phyloP scores from a whole-genome alignment of 2,113 vertebrate genomes.

The Rhombomys opimus region DNA sequence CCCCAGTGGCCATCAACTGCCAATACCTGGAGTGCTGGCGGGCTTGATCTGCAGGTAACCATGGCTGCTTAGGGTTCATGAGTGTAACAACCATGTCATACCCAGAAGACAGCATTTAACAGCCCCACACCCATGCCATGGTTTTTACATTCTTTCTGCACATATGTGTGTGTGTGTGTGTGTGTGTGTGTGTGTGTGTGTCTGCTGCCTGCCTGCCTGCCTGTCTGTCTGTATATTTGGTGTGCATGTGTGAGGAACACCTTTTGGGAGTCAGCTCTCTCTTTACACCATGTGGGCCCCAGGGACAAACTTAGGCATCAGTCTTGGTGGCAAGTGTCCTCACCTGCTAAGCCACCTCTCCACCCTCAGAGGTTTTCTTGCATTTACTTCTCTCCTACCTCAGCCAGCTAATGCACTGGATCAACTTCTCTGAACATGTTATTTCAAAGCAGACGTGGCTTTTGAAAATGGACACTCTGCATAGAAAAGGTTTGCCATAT shows the following conservation, averaged over 20 bases:
- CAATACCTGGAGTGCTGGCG: not conserved
- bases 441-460: not conserved
- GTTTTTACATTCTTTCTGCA: not conserved
- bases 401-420: fast-evolving
- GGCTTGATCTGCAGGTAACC: not conserved
- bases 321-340: not conserved
- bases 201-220: no score
- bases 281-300: not conserved
- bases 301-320: not conserved
- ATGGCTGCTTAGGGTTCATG: no score
- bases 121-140: not conserved
- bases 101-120: not conserved
- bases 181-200: not conserved
- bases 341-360: not conserved
- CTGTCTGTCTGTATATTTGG: no score
- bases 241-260: not conserved
- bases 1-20: not conserved
- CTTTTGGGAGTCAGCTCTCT: no score
- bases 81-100: not conserved
- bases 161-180: not conserved
- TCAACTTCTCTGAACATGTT: fast-evolving
- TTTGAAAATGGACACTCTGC: fast-evolving
- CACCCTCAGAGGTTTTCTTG: not conserved
- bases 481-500: not conserved
- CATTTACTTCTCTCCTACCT: not conserved